These are phyloP conservation scores for Athene cunicularia DNA, from an alignment of 2,113 vertebrate genomes.

Conservation along the genomic window DNA sequence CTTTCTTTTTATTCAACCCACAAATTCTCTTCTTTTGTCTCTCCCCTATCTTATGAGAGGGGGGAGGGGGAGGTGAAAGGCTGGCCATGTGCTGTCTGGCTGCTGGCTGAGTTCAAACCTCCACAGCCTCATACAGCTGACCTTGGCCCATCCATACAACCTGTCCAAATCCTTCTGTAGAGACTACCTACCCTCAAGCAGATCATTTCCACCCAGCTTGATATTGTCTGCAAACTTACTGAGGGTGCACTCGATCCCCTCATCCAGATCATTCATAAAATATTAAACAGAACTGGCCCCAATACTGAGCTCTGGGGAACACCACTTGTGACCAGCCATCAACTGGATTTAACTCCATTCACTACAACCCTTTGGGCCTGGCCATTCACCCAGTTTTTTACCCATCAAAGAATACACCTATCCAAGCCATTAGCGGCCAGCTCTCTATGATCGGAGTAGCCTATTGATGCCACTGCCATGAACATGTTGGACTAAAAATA, in stretches of 20 bases:
- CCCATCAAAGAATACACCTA: accelerated
- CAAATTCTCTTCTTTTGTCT: no score
- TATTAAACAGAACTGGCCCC: not conserved
- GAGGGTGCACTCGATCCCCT: not conserved
- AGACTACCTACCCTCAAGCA: not conserved
- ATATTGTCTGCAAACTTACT: not conserved
- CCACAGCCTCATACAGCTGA: not conserved
- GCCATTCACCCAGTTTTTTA: not conserved
- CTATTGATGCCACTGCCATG: no score
- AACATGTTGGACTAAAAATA: not conserved
- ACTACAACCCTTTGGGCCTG: not conserved
- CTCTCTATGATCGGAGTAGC: not conserved
- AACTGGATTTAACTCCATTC: not conserved
- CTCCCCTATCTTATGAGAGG: no score
- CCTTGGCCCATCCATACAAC: not conserved
- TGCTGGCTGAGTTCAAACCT: no score
- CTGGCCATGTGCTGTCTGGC: no score
- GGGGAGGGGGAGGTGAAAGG: no score
- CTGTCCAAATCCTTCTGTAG: not conserved
- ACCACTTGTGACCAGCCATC: not conserved
- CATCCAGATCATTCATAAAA: not conserved
- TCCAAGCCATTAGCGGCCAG: not conserved
- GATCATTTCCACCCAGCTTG: accelerated
- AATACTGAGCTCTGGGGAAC: not conserved
- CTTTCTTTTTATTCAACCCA: no score